Evolutionary conservation across 2,888 invertebrate species (phyloP).

Genomic region (Spialia ferax): DNA sequence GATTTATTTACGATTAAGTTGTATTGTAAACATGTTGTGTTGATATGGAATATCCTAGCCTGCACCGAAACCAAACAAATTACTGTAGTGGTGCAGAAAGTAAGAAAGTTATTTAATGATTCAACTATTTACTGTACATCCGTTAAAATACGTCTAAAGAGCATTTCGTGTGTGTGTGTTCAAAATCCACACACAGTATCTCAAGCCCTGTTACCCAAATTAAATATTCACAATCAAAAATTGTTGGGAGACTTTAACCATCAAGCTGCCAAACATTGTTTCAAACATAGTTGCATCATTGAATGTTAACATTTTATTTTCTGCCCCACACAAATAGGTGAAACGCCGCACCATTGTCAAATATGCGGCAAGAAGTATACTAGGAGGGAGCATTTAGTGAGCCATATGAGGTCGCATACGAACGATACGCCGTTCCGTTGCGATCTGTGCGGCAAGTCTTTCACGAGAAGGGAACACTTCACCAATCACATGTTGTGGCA

Average conservation of each 20-base stretch:
- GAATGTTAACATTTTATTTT: slow-evolving; percentile 83
- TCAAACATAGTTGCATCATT: slow-evolving; percentile 83
- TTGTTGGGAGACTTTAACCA: slow-evolving; percentile 42
- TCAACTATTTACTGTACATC: slow-evolving; percentile 71
- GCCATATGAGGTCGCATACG: slow-evolving; percentile 95
- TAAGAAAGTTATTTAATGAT: slow-evolving; percentile 77
- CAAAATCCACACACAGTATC: background rate
- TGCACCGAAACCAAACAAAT: slow-evolving; percentile 68
- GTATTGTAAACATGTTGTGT: slow-evolving; percentile 29
- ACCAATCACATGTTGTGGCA: slow-evolving; percentile 97
- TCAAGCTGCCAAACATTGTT: slow-evolving; percentile 47
- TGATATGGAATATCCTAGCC: slow-evolving; percentile 68
- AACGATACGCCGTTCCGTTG: slow-evolving; percentile 96
- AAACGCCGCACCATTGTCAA: slow-evolving; percentile 95
- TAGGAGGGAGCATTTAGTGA: slow-evolving; percentile 95
- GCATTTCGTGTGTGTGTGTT: slow-evolving; percentile 3
- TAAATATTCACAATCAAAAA: slow-evolving; percentile 13
- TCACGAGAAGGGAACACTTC: slow-evolving; percentile 96
- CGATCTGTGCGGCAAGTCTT: slow-evolving; percentile 95
- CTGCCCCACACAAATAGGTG: slow-evolving; percentile 88
- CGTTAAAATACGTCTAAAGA: slow-evolving; percentile 26
- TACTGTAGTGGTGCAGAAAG: slow-evolving; percentile 78
- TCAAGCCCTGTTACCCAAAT: slow-evolving; percentile 1
- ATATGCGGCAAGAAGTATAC: slow-evolving; percentile 96
- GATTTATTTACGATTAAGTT: slow-evolving; percentile 33